Evolutionary conservation across 2,888 invertebrate species (phyloP).

Genomic region (Leptopilina syphax): DNA sequence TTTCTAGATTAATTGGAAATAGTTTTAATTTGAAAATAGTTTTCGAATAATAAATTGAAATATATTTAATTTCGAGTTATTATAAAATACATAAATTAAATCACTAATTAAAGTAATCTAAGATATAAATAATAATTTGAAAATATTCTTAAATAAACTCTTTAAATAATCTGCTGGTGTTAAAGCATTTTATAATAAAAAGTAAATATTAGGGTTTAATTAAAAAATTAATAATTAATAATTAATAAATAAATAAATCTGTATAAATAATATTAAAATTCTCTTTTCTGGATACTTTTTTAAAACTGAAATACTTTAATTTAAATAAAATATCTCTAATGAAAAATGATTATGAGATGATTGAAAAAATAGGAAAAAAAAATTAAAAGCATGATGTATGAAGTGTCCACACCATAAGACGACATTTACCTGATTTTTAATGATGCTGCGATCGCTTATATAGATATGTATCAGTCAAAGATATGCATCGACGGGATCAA

Average conservation of each 20-base stretch:
- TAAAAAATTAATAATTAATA: background rate
- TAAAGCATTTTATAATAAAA: too few relatives aligned
- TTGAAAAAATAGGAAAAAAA: background rate
- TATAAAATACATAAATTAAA: too few relatives aligned
- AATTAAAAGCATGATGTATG: background rate
- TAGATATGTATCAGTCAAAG: constrained; percentile 39
- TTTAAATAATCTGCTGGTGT: too few relatives aligned
- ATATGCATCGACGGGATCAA: constrained; percentile 31
- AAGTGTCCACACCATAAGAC: constrained; percentile 32
- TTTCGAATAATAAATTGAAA: too few relatives aligned
- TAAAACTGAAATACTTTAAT: constrained; percentile 7
- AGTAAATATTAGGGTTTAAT: too few relatives aligned
- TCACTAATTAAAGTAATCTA: too few relatives aligned
- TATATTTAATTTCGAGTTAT: too few relatives aligned
- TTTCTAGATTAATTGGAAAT: too few relatives aligned
- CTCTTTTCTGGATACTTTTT: background rate
- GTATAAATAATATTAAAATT: background rate
- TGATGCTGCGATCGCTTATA: constrained; percentile 24
- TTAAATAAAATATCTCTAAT: background rate
- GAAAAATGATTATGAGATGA: constrained; percentile 1
- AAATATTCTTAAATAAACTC: too few relatives aligned
- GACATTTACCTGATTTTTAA: constrained; percentile 14
- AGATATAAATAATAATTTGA: too few relatives aligned
- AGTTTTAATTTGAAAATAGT: too few relatives aligned
- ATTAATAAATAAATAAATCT: constrained; percentile 1